Evolutionary conservation across 2,113 vertebrate species (phyloP), one percentile per base, ranked within the genome.

Genomic region (Microcebus ravelobensis): DNA sequence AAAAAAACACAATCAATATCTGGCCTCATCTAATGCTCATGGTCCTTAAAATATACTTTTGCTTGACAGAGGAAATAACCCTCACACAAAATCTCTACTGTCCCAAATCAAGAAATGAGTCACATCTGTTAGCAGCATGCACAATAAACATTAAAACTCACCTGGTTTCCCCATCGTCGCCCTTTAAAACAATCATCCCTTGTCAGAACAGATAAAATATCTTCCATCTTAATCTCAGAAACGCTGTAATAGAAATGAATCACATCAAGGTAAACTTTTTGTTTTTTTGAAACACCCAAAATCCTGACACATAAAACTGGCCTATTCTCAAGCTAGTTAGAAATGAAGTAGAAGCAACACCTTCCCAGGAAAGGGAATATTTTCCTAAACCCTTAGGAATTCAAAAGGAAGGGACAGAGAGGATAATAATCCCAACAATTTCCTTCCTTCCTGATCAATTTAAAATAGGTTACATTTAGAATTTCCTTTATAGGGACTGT

Each of bases 201-300:
- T 97, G 99, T 98, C 96, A 99, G 98, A 52, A 95, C 97, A 45
- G 98, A 98, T 91, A 99, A 98, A 20, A 99, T 98, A n/a, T 98
- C 98, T 93, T 98, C 98, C 99, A 99, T 98, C 98, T 99, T 99
- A 25, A 99, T 98, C 98, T 99, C 99, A 17, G 98, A 98, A 87
- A 99, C 83, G 91, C 99, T 99, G 98, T 83, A 97, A 97, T 50
- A 96, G 71, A 65, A 94, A 95, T 42, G 34, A n/a, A 63, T 63
- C n/a, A 81, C 0, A 36, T 11, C 27, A 76, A 73, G 73, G 71
- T 94, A 25, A 86, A 57, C 36, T 55, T 67, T 52, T 5, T 25
- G 21, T 29, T 85, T 68, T 91, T 27, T 21, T 21, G 21, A 45
- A 67, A 80, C 10, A 25, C 3, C 13, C 65, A 15, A 85, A 68